phyloP scores from a whole-genome alignment of 2,113 vertebrate species.

The Melanocharis versteri region DNA sequence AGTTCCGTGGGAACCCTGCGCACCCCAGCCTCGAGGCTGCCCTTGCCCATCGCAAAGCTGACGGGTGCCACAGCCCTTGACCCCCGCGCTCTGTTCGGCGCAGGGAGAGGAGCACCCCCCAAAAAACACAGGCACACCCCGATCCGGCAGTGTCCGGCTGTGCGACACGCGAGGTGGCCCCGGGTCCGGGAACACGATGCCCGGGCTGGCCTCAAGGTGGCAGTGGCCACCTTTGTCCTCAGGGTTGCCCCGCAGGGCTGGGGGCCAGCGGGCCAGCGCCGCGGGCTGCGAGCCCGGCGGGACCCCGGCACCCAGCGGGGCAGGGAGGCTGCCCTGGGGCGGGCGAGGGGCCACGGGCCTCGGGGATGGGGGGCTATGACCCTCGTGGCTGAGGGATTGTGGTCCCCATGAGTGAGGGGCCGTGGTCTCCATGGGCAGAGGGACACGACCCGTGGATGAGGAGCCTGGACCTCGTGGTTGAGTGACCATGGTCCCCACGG shows the following conservation, averaged over 20 bases:
- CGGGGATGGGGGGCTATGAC: accelerated
- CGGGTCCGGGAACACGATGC: not conserved
- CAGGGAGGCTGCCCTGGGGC: not conserved
- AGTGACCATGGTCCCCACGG: accelerated
- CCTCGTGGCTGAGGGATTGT: accelerated
- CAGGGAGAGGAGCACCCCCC: accelerated
- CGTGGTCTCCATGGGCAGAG: not conserved
- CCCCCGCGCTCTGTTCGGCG: not conserved
- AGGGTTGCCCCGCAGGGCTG: not conserved
- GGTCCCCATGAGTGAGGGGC: too few species aligned
- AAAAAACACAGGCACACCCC: accelerated
- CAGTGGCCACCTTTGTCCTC: conserved; percentile 45
- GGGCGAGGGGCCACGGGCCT: not conserved
- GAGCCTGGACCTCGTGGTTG: not conserved
- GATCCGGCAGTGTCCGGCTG: accelerated
- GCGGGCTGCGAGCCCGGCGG: not conserved
- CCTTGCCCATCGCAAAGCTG: not conserved
- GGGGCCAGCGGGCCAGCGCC: not conserved
- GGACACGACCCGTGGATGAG: not conserved
- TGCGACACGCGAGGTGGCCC: not conserved
- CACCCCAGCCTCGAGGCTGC: accelerated
- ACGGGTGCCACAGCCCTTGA: not conserved
- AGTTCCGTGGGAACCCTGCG: accelerated
- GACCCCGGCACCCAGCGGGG: accelerated
- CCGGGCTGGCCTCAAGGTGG: conserved; percentile 45